These are phyloP conservation scores for Meghimatium bilineatum DNA, from an alignment of 2,888 invertebrate genomes.

Conservation along the genomic window DNA sequence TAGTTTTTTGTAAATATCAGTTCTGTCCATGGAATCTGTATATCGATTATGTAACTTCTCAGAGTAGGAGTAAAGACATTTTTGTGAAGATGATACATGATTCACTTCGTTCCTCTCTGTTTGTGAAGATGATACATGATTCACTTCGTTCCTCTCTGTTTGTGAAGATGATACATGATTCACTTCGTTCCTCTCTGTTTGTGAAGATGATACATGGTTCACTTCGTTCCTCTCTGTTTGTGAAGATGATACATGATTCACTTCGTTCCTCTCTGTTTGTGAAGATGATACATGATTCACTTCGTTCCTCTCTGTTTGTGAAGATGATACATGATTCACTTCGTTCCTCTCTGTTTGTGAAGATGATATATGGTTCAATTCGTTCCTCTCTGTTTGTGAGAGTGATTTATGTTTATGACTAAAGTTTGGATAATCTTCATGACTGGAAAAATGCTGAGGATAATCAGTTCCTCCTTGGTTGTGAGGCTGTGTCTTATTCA, in stretches of 20 bases:
- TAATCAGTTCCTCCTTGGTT: background rate
- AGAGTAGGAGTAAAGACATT: background rate
- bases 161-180: no score
- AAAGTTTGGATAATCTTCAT: background rate
- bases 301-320: background rate
- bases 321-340: no score
- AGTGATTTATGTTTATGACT: background rate
- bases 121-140: no score
- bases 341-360: no score
- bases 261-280: no score
- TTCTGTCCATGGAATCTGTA: no score
- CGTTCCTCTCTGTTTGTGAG: background rate
- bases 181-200: background rate
- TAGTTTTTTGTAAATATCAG: background rate
- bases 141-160: background rate
- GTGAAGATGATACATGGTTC: no score
- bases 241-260: no score
- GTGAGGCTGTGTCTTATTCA: no score
- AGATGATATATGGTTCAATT: no score
- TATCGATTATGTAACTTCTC: background rate
- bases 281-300: no score
- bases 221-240: background rate
- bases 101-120: background rate
- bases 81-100: no score
- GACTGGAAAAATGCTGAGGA: background rate